Evolutionary conservation across 2,113 vertebrate genomes (phyloP), one percentile per base, ranked within the genome.

Genomic region (Triplophysa tibetana): DNA sequence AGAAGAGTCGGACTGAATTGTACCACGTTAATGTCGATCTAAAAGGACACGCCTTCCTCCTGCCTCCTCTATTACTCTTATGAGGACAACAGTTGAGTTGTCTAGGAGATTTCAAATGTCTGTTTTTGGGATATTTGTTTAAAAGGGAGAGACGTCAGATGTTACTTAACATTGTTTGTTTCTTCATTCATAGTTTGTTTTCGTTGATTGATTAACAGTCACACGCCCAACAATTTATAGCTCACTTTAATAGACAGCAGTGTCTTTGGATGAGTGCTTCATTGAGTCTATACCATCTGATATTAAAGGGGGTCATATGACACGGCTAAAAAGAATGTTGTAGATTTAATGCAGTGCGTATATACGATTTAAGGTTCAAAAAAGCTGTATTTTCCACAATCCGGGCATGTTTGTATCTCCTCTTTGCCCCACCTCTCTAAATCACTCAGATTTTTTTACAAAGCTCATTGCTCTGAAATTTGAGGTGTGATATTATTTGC

Each of bases 171-270:
- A 26, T 24, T 12, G 33, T 41, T 33, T 52, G 41, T 75, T 60
- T 19, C 0, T 60, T 74, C 33, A 16, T 41, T 74, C 33, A 74
- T 2, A 5, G 48, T 45, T 50, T 23, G 23, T 52, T 29, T 56
- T 74, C 19, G 61, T 61, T 70, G 43, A 70, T 52, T 61, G 70
- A 61, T 61, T 24, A 41, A 29, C 13, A 0, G 33, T 61, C 54
- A 45, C 70, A 74, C 56, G 21, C 70, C 56, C 70, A 43, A 56
- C 8, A 19, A 13, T 74, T 61, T 58, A 21, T 14, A 7, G 69
- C 50, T 58, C 7, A 58, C 33, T 72, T 72, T 17, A 14, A n/a
- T 3, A n/a, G 23, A 38, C 69, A 23, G 33, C 33, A 38, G 33
- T 38, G 33, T 38, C 33, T 38, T 38, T 38, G 33, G 33, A 38